Conservation (phyloP, 2,888 invertebrate genomes). For the Lasioglossum pauxillum region DNA sequence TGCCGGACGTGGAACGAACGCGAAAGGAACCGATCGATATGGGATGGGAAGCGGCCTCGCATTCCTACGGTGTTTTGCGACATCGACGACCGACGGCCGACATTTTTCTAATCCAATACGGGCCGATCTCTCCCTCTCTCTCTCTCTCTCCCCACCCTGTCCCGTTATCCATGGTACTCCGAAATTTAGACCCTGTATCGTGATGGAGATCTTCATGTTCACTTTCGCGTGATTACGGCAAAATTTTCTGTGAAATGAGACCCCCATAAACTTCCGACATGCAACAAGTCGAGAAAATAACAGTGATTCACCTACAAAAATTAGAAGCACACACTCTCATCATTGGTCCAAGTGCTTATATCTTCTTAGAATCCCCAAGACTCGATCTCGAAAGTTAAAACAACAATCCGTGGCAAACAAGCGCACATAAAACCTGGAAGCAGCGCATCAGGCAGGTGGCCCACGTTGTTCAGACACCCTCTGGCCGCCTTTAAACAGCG, state of each 20-base stretch:
- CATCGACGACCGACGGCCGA: conserved; percentile 33
- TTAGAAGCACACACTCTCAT: neutral
- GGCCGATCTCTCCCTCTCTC: neutral
- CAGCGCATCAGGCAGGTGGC: neutral
- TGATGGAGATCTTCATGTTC: neutral
- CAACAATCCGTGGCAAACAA: neutral
- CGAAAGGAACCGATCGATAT: conserved; percentile 66
- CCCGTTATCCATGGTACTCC: neutral
- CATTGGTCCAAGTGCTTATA: neutral
- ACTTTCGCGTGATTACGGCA: neutral
- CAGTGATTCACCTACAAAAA: neutral
- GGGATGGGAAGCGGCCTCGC: conserved; percentile 34
- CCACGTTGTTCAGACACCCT: neutral
- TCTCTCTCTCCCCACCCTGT: too few relatives aligned
- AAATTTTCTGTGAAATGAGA: too few relatives aligned
- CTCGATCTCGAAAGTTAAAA: neutral
- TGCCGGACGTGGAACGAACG: conserved; percentile 53
- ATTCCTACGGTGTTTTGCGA: conserved; percentile 58
- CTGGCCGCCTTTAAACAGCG: neutral
- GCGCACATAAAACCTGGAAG: neutral
- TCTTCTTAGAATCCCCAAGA: too few relatives aligned
- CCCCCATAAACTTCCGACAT: too few relatives aligned
- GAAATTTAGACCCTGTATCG: neutral
- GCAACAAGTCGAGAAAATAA: neutral
- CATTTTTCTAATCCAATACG: conserved; percentile 52